Percentiles rank a stretch among this genome's conserved stretches.
These are phyloP conservation scores for Rhabditoides inermis DNA, from an alignment of 2,888 invertebrate species.

Conservation along the genomic window DNA sequence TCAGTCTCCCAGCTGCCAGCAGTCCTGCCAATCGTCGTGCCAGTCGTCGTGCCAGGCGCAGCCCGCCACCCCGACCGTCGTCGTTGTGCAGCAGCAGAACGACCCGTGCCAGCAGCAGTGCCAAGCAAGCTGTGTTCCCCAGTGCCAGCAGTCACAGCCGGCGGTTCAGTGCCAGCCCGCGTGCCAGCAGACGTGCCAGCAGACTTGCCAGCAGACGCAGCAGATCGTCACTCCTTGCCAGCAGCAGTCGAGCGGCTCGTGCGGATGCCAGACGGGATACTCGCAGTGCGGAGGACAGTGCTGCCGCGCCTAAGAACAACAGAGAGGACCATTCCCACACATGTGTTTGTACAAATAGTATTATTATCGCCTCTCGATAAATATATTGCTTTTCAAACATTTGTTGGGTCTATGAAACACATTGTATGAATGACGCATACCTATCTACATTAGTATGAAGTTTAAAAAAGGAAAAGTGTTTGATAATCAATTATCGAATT, in stretches of 20 bases:
- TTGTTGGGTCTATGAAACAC: too few relatives aligned
- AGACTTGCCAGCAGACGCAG: slow-evolving; percentile 35
- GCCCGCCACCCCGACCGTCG: background rate
- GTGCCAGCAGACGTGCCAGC: slow-evolving; percentile 34
- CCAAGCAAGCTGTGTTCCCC: slow-evolving; percentile 3
- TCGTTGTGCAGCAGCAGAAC: background rate
- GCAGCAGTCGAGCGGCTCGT: slow-evolving; percentile 9
- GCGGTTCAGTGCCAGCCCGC: slow-evolving; percentile 29
- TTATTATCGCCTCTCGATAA: background rate
- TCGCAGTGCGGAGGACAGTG: slow-evolving; percentile 34
- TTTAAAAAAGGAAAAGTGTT: too few relatives aligned
- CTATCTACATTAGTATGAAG: too few relatives aligned
- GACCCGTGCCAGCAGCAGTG: slow-evolving; percentile 3
- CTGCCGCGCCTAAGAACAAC: slow-evolving; percentile 27
- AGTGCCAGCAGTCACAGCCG: slow-evolving; percentile 15
- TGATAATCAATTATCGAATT: too few relatives aligned
- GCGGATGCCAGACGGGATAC: slow-evolving; percentile 33
- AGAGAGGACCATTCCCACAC: background rate
- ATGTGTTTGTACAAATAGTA: background rate
- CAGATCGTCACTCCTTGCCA: slow-evolving; percentile 17
- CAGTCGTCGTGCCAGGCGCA: background rate
- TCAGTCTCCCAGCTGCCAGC: background rate
- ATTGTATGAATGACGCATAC: too few relatives aligned
- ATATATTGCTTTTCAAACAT: too few relatives aligned
- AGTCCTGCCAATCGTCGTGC: background rate